Percentiles rank a stretch among this genome's conserved stretches.
Evolutionary conservation across 2,797 vertebrate genomes (phyloP).

Genomic region (Chromis chromis): DNA sequence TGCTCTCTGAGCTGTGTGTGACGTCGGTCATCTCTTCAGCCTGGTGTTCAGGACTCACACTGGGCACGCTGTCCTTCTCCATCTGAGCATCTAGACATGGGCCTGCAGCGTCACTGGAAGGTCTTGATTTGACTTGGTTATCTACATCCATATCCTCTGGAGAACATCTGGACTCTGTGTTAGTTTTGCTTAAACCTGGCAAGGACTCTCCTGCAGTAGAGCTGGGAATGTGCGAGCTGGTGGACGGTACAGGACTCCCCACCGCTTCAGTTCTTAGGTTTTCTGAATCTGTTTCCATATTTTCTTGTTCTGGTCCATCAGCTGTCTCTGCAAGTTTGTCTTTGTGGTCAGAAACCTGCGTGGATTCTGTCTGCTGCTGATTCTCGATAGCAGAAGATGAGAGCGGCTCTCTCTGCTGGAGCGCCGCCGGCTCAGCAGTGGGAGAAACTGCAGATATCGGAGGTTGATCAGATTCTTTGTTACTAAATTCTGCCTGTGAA

Average conservation of each 20-base stretch:
- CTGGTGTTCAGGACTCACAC: constrained; percentile 61
- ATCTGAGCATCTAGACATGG: constrained; percentile 42
- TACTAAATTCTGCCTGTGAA: constrained; percentile 61
- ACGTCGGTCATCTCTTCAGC: constrained; percentile 59
- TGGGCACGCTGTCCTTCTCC: constrained; percentile 60
- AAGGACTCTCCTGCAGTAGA: constrained; percentile 66
- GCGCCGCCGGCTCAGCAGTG: constrained; percentile 50
- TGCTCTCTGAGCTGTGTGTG: constrained; percentile 54
- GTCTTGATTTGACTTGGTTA: constrained; percentile 60
- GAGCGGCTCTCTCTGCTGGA: constrained; percentile 60
- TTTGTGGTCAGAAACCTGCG: constrained; percentile 62
- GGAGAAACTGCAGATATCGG: constrained; percentile 41
- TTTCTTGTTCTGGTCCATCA: constrained; percentile 58
- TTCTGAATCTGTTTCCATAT: constrained; percentile 45
- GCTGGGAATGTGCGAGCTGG: constrained; percentile 58
- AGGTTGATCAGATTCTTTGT: constrained; percentile 63
- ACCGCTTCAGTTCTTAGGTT: constrained; percentile 49
- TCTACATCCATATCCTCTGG: constrained; percentile 65
- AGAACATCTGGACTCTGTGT: constrained; percentile 46
- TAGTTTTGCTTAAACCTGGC: constrained; percentile 40
- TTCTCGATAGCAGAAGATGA: constrained; percentile 49
- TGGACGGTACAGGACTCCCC: constrained; percentile 66
- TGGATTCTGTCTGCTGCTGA: constrained; percentile 47
- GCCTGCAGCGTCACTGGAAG: constrained; percentile 48
- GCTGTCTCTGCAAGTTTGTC: constrained; percentile 65